Evolutionary conservation across 1,140 invertebrate genomes (phyloP), one percentile per base, ranked within the genome.

Genomic region (Pinna nobilis): DNA sequence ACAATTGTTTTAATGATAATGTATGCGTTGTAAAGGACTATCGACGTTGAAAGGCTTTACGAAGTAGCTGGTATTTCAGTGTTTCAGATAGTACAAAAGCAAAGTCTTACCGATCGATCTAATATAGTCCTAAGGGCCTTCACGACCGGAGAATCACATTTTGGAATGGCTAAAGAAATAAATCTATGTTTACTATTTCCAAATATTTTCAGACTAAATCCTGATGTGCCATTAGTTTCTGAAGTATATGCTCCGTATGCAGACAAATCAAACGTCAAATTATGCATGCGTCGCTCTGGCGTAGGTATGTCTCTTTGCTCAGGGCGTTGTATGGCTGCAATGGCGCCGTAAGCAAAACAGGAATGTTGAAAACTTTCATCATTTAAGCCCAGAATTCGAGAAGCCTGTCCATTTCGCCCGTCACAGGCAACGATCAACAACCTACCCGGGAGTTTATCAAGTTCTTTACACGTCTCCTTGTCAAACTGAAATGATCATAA

Each of bases 61-160:
- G n/a, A n/a, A n/a, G n/a, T n/a, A n/a, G n/a, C n/a, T n/a, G n/a
- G n/a, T n/a, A n/a, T n/a, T n/a, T n/a, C n/a, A n/a, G n/a, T n/a
- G n/a, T n/a, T n/a, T n/a, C n/a, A n/a, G n/a, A n/a, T n/a, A n/a
- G n/a, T n/a, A n/a, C n/a, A n/a, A n/a, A n/a, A n/a, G n/a, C n/a
- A n/a, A n/a, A n/a, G n/a, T 82, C 84, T 86, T 78, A 87, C 86
- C 55, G 87, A 87, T 78, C 85, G 82, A 70, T 88, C 87, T 49
- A 88, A 76, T 11, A 87, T 80, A 4, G 84, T 84, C 4, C 83
- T 73, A 7, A 88, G 72, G 9, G 84, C 70, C 64, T 82, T 86
- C 18, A 87, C 82, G 20, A 84, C 74, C 5, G 81, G 81, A 7
- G 83, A 84, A 51, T 88, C 87, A 65, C 79, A 81, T 74, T 82